Percentiles rank a stretch among this genome's conserved stretches.
Conservation (phyloP, 2,797 vertebrate species). For the Chloroceryle amazona region DNA sequence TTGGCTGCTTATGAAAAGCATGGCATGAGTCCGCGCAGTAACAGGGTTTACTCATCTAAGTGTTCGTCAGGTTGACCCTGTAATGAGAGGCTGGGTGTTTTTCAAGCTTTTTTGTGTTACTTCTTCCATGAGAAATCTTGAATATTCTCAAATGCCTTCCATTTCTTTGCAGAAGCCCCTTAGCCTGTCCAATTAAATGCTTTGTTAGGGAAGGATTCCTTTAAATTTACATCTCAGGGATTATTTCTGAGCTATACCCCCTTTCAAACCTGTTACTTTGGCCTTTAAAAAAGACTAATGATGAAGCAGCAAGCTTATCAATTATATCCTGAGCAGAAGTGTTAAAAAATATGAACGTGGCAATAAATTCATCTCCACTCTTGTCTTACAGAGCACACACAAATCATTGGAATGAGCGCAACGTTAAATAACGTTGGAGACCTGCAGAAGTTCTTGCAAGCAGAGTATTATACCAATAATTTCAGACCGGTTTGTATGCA, state of each 20-base stretch:
- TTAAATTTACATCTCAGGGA: rapidly evolving
- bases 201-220: not conserved
- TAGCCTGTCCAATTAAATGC: not conserved
- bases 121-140: not conserved
- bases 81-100: not conserved
- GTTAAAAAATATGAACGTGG: not conserved
- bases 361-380: not conserved
- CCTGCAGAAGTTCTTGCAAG: conserved; percentile 91
- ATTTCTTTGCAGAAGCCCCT: not conserved
- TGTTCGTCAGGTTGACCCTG: not conserved
- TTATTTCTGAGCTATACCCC: not conserved
- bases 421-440: conserved; percentile 93
- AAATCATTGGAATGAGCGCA: conserved; percentile 97
- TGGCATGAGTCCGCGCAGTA: not conserved
- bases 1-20: not conserved
- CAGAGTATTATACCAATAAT: conserved; percentile 90
- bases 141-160: not conserved
- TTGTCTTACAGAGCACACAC: conserved; percentile 85
- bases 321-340: not conserved
- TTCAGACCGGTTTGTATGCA: conserved; percentile 91
- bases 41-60: not conserved
- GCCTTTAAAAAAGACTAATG: not conserved
- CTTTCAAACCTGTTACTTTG: not conserved
- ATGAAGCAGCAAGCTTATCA: not conserved
- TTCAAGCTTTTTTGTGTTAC: not conserved